Conservation (phyloP, 2,113 vertebrate species). For the Hepsetus odoe region DNA sequence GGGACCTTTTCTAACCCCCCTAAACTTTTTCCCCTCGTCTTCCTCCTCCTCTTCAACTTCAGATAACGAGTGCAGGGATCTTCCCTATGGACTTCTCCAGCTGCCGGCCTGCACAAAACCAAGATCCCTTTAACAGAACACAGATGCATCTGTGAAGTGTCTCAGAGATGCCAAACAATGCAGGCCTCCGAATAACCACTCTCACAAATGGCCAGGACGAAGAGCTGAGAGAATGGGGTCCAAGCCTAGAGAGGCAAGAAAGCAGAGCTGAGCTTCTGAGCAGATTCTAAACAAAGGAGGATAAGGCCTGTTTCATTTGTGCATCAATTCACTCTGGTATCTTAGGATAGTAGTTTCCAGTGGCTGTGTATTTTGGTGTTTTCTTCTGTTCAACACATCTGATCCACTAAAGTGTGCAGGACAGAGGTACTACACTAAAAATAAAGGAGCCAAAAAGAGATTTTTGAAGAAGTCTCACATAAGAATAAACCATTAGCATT, state of each 20-base stretch:
- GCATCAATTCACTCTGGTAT: neutral
- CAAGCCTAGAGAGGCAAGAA: constrained; percentile 53
- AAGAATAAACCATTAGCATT: no score
- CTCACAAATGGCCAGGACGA: constrained; percentile 55
- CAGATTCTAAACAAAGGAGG: constrained; percentile 56
- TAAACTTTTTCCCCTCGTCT: constrained; percentile 8
- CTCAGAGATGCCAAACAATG: constrained; percentile 66
- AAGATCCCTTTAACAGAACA: constrained; percentile 73
- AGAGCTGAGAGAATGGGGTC: constrained; percentile 58
- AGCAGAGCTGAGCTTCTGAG: constrained; percentile 59
- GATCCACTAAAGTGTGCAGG: no score
- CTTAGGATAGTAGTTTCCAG: neutral
- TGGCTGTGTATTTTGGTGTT: neutral
- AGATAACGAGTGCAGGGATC: constrained; percentile 73
- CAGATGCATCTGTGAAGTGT: constrained; percentile 72
- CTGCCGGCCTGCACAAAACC: constrained; percentile 71
- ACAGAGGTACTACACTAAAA: neutral
- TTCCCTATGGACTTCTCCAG: constrained; percentile 71
- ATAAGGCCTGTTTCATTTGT: neutral
- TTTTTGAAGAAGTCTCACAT: no score
- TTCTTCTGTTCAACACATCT: no score
- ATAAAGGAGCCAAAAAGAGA: no score
- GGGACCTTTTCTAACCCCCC: constrained; percentile 55
- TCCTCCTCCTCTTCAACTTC: constrained; percentile 59
- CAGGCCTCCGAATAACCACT: constrained; percentile 63